Base-by-base conservation (phyloP, 2,113 vertebrate genomes). In the Neolamprologus fasciatus region DNA sequence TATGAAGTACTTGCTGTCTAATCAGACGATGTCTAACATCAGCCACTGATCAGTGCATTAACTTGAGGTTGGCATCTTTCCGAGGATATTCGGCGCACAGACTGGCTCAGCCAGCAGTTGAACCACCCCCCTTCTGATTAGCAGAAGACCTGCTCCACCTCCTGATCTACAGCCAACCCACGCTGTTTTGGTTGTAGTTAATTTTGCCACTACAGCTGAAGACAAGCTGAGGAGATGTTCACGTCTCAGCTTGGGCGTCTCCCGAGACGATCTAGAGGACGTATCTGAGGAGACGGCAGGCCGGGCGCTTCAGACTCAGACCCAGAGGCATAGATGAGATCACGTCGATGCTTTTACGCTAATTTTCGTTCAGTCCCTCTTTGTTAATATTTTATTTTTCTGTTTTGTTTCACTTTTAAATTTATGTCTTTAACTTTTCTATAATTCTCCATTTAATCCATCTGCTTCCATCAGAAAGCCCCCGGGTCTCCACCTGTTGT, bases 321-420 rank as follows among this genome's bases (percentile, higher is more conserved):
- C 12, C 5, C 8, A 42, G 5, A 16, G 12, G n/a, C 8, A 42
- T 45, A 23, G 66, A 45, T 7, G 66, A 6, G 66, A 45, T 73
- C 66, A 0, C 1, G 8, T 2, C 0, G n/a, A 42, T 16, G 66
- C 13, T 23, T 45, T 73, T 17, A 71, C 1, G 0, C 37, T 26
- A 23, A 17, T 73, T 45, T 45, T 10, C 3, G 0, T 45, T 42
- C 63, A 40, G 33, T 40, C 21, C 1, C 0, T 17, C 23, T 73
- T 47, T 47, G 23, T 73, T 73, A 45, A 11, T 28, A 12, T 76
- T 47, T 47, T 19, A 76, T 47, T 76, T 47, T 11, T 12, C 40
- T 28, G 6, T 76, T 47, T 76, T 28, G 9, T 45, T 73, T 45
- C 37, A 45, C 13, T 45, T 73, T 47, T 11, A 19, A 31, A 5